phyloP scores from a whole-genome alignment of 2,888 invertebrate species.

The Anoncus sp. region DNA sequence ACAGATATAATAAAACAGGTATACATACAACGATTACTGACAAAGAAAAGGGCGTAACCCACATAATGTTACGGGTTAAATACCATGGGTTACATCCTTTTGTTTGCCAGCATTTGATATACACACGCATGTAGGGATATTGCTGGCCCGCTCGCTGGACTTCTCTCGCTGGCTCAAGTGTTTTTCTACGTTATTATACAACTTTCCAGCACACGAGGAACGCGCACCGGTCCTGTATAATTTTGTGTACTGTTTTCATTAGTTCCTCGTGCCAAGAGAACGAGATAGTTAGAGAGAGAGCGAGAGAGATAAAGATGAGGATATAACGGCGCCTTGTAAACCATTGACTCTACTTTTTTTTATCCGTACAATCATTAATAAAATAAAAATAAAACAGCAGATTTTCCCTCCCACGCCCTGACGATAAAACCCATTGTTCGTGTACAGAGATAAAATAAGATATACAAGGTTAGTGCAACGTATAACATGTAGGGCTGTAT shows the following conservation, averaged over 20 bases:
- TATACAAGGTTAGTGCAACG: neutral
- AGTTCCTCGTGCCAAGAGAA: slow-evolving; percentile 60
- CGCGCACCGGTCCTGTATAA: slow-evolving; percentile 53
- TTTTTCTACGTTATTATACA: slow-evolving; percentile 60
- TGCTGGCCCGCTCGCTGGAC: slow-evolving; percentile 15
- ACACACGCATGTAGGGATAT: neutral
- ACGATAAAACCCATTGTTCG: slow-evolving; percentile 33
- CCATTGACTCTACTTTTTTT: slow-evolving; percentile 51
- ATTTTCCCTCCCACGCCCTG: slow-evolving; percentile 5
- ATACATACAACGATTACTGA: slow-evolving; percentile 12
- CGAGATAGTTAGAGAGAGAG: slow-evolving; percentile 10
- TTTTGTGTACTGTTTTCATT: slow-evolving; percentile 66
- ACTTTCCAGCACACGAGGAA: slow-evolving; percentile 39
- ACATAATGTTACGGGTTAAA: slow-evolving; percentile 6
- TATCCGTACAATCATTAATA: slow-evolving; percentile 56
- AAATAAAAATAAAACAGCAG: slow-evolving; percentile 31
- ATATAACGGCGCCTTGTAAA: slow-evolving; percentile 42
- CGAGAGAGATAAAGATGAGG: neutral
- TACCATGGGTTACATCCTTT: slow-evolving; percentile 6
- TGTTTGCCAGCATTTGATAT: neutral
- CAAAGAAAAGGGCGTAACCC: slow-evolving; percentile 1
- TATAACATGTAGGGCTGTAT: slow-evolving; percentile 12
- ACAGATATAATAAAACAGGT: neutral
- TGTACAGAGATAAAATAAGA: slow-evolving; percentile 5
- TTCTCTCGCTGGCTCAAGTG: slow-evolving; percentile 35